These are phyloP conservation scores for Galerucella calmariensis DNA, from an alignment of 2,888 invertebrate species.

Conservation along the genomic window DNA sequence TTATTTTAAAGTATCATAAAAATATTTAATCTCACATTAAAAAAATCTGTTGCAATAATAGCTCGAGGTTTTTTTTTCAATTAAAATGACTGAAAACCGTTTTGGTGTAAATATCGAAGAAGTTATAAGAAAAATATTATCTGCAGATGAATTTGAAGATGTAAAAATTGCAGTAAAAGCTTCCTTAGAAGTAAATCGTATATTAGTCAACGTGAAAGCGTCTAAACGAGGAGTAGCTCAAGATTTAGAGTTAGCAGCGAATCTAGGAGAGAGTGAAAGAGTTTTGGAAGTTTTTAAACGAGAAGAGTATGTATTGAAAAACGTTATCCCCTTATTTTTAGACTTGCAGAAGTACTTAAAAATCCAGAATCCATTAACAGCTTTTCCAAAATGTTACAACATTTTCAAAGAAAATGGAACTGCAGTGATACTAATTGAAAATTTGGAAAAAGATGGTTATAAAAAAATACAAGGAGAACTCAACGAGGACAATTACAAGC, in stretches of 20 bases:
- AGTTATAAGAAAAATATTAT: not conserved
- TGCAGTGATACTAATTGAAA: not conserved
- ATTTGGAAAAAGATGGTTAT: not conserved
- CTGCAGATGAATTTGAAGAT: not conserved
- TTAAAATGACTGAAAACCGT: not conserved
- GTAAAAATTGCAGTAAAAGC: not conserved
- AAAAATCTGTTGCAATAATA: not conserved
- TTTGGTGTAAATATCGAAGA: not conserved
- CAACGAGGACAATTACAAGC: not conserved
- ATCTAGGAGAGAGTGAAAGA: not conserved
- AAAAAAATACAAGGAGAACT: not conserved
- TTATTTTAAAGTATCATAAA: not conserved
- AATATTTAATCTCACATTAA: not conserved
- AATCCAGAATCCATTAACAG: not conserved
- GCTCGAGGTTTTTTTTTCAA: not conserved
- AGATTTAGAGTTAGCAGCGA: not conserved
- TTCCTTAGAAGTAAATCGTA: not conserved
- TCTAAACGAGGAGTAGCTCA: too few species aligned
- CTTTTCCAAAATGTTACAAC: constrained; percentile 9
- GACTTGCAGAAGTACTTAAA: constrained; percentile 9
- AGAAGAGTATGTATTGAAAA: constrained; percentile 6
- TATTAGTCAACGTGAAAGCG: not conserved
- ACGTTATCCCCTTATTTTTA: not conserved
- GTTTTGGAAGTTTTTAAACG: not conserved
- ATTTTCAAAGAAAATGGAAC: not conserved